A percentile compares a stretch with the other conserved stretches of the same genome.
These are phyloP conservation scores for Aphaenogaster ashmeadi DNA, from an alignment of 1,140 invertebrate genomes.

Conservation along the genomic window DNA sequence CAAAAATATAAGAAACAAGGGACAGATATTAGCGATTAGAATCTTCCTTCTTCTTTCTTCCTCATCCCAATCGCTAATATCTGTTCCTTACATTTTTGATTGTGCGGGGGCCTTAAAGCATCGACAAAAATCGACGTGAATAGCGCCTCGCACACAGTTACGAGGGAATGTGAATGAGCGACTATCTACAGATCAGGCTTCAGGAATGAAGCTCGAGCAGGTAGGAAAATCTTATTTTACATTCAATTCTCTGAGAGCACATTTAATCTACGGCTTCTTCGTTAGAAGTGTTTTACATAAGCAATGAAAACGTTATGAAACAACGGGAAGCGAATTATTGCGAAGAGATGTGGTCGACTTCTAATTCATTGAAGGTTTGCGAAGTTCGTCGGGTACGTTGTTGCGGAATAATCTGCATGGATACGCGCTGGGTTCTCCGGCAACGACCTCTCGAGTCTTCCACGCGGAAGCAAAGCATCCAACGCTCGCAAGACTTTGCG, in stretches of 20 bases:
- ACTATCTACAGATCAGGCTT: background rate
- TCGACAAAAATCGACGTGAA: background rate
- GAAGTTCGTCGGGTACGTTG: background rate
- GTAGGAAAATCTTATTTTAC: background rate
- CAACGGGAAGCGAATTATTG: background rate
- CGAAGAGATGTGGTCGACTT: background rate
- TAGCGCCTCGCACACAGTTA: background rate
- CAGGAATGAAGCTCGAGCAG: background rate
- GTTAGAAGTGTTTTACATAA: background rate
- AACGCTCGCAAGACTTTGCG: background rate
- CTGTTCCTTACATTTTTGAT: too few species aligned
- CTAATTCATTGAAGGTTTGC: background rate
- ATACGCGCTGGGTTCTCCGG: background rate
- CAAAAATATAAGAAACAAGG: too few species aligned
- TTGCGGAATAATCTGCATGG: background rate
- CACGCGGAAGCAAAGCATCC: slow-evolving; percentile 50
- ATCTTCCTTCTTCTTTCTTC: too few species aligned
- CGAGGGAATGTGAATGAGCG: background rate
- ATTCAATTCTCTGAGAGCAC: background rate
- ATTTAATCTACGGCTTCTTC: background rate
- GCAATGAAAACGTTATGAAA: background rate
- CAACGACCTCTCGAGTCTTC: background rate
- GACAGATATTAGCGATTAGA: too few species aligned
- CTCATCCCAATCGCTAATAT: too few species aligned
- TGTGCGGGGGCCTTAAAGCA: background rate